Evolutionary conservation across 2,113 vertebrate genomes (phyloP).

Genomic region (Antigone vipio): DNA sequence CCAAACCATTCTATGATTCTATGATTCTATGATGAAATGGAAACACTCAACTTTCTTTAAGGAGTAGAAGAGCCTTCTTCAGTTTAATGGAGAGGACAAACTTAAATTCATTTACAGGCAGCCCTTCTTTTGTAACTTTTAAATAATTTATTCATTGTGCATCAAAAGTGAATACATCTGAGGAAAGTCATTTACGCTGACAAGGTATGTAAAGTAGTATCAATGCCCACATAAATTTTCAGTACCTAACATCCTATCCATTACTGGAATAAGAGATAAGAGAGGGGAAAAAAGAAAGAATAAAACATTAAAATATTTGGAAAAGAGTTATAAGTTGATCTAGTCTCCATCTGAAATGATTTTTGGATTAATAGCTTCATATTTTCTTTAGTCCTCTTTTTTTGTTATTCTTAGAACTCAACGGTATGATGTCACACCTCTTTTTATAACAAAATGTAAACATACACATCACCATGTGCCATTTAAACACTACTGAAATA

Average conservation of each 20-base stretch:
- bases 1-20: no score
- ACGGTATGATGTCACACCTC: not conserved
- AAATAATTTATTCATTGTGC: not conserved
- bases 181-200: not conserved
- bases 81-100: not conserved
- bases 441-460: not conserved
- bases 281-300: not conserved
- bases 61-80: not conserved
- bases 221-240: not conserved
- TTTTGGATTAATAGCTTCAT: not conserved
- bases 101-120: not conserved
- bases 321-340: not conserved
- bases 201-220: not conserved
- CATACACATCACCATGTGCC: not conserved
- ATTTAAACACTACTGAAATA: not conserved
- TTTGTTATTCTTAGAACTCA: not conserved
- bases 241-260: not conserved
- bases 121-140: not conserved
- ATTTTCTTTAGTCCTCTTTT: not conserved
- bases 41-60: not conserved
- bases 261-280: not conserved
- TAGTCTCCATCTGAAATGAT: not conserved
- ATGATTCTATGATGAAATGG: not conserved
- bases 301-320: not conserved
- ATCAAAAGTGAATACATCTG: not conserved